Percentiles rank a stretch among this genome's conserved stretches.
Evolutionary conservation across 2,888 invertebrate species (phyloP).

Genomic region (Sphinx pinastri): DNA sequence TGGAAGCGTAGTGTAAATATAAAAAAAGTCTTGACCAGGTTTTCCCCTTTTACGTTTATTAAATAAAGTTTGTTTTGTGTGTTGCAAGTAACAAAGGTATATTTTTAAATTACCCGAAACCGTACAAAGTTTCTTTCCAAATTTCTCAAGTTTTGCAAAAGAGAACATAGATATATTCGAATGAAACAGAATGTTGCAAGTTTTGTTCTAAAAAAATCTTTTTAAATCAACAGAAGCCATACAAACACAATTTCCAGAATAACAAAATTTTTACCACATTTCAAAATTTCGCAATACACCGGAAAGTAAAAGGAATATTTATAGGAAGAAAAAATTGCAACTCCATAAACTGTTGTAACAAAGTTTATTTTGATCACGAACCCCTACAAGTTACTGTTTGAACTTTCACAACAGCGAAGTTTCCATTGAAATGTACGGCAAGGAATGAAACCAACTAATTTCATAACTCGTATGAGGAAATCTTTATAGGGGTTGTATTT

Average conservation of each 20-base stretch:
- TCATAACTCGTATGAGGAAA: neutral
- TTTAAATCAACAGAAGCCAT: neutral
- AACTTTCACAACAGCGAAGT: neutral
- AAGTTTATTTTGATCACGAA: too few relatives aligned
- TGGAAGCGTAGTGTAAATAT: too few relatives aligned
- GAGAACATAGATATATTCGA: neutral
- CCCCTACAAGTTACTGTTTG: too few relatives aligned
- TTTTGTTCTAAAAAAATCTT: neutral
- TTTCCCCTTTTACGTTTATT: neutral
- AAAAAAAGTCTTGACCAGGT: neutral
- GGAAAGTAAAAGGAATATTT: too few relatives aligned
- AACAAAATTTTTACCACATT: neutral
- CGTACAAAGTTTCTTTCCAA: neutral
- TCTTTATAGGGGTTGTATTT: neutral
- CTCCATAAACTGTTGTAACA: neutral
- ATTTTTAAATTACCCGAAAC: neutral
- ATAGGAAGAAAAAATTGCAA: neutral
- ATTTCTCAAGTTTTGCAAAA: neutral
- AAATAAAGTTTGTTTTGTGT: neutral
- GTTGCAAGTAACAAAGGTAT: neutral
- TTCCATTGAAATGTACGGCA: neutral
- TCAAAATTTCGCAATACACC: neutral
- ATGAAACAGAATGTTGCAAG: too few relatives aligned
- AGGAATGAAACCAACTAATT: neutral
- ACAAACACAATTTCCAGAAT: neutral